These are phyloP conservation scores for Ganaspis sp. DNA, from an alignment of 1,140 invertebrate genomes.

Conservation along the genomic window DNA sequence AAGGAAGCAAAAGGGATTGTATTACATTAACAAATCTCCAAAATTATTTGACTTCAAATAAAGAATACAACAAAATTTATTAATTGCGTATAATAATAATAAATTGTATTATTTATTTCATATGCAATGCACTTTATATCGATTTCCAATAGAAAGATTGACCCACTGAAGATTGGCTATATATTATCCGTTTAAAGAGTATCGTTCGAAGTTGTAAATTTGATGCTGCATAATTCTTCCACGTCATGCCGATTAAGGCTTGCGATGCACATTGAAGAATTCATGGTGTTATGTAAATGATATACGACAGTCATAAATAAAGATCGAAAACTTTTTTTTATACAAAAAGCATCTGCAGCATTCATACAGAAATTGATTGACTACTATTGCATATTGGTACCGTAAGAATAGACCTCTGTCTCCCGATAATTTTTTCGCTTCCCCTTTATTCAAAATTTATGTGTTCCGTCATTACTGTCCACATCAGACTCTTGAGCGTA, in stretches of 20 bases:
- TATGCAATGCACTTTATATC: too few relatives aligned
- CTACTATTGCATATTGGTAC: background rate
- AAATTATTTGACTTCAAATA: too few relatives aligned
- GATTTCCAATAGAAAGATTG: background rate
- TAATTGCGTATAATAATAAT: too few relatives aligned
- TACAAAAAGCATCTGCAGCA: background rate
- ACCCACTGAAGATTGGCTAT: background rate
- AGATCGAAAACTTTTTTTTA: background rate
- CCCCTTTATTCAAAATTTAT: too few relatives aligned
- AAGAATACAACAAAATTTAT: too few relatives aligned
- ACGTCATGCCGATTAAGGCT: background rate
- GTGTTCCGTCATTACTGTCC: too few relatives aligned
- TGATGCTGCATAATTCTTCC: slow-evolving; percentile 8
- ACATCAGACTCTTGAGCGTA: too few relatives aligned
- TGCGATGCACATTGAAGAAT: background rate
- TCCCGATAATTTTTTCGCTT: too few relatives aligned
- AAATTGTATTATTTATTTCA: too few relatives aligned
- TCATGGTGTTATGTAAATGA: background rate
- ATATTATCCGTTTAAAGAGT: background rate
- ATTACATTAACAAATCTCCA: too few relatives aligned
- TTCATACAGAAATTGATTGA: slow-evolving; percentile 17
- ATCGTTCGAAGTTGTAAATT: background rate
- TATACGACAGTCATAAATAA: slow-evolving; percentile 11
- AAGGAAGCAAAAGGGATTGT: too few relatives aligned
- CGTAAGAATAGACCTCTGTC: background rate